Evolutionary conservation across 2,888 invertebrate species (phyloP), one percentile per base, ranked within the genome.

Genomic region (Eristalis tenax): DNA sequence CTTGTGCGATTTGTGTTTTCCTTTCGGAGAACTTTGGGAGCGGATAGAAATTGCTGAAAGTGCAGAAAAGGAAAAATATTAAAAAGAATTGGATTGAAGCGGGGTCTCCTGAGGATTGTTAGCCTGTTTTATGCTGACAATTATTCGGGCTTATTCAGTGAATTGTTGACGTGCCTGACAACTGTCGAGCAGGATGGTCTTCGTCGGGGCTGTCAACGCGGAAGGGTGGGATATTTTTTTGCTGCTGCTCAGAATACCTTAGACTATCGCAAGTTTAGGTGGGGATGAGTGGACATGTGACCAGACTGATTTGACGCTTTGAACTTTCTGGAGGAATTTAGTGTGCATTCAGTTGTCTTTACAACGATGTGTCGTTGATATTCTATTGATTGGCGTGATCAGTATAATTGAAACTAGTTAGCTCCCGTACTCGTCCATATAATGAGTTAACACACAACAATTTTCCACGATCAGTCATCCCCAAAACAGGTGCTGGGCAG

Each of bases 1-100:
- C 88, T 88, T 84, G 82, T 89, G 71, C 78, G 82, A 84, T 84
- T 88, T 88, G 69, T 73, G 77, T 81, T 76, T 68, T 81, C 59
- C 40, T 61, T 26, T 13, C 26, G 26, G 64, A 23, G 11, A 23
- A 26, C 38, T n/a, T 56, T 65, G 23, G 26, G n/a, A 38, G 23
- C 18, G 59, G 74, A 13, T 59, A 57, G 32, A 68, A 79, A 70
- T 75, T 74, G 59, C 70, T 32, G 50, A 43, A 69, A 78, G 70
- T 77, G 50, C 50, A 50, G 32, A 10, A 4, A 32, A 32, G 6
- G n/a, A 50, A 50, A 50, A 50, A 15, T 18, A 18, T 6, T 50
- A 6, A 18, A 50, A 50, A n/a, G 18, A 50, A 50, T 50, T 50
- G n/a, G n/a, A 50, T 18, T 5, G 50, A n/a, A 50, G 6, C 1